These are phyloP conservation scores for Sipha maydis DNA, from an alignment of 2,888 invertebrate genomes.

Conservation along the genomic window DNA sequence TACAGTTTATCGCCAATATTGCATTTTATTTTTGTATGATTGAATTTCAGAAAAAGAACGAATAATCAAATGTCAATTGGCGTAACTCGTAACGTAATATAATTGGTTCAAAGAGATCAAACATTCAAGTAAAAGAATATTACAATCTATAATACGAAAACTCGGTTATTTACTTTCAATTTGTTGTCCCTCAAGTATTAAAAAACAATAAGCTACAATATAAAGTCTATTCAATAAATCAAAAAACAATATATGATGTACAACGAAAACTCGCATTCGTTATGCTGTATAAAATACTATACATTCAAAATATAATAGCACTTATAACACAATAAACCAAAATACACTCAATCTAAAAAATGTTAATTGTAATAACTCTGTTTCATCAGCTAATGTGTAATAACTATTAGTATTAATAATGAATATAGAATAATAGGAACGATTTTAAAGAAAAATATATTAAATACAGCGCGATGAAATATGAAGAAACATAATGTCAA, in stretches of 20 bases:
- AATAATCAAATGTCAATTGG: constrained; percentile 20
- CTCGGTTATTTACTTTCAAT: constrained; percentile 28
- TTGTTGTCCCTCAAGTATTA: constrained; percentile 41
- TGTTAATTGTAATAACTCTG: neutral
- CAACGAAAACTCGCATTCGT: constrained; percentile 1
- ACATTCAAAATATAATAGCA: neutral
- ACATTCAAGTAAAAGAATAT: neutral
- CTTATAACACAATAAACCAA: neutral
- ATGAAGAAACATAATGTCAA: no score
- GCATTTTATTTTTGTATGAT: neutral
- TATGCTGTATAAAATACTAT: neutral
- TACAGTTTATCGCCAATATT: neutral
- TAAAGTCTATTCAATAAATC: constrained; percentile 47
- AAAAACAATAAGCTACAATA: constrained; percentile 42
- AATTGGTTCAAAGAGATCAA: constrained; percentile 25
- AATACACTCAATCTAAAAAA: neutral
- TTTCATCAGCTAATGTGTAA: no score
- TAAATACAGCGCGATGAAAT: no score
- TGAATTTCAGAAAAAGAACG: neutral
- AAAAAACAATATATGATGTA: constrained; percentile 18
- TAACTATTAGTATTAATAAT: no score
- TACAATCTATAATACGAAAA: neutral
- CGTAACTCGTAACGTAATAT: neutral
- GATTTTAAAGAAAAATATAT: no score
- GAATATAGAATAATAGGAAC: no score